phyloP scores from a whole-genome alignment of 1,140 invertebrate genomes.

The Solenopsis fugax region DNA sequence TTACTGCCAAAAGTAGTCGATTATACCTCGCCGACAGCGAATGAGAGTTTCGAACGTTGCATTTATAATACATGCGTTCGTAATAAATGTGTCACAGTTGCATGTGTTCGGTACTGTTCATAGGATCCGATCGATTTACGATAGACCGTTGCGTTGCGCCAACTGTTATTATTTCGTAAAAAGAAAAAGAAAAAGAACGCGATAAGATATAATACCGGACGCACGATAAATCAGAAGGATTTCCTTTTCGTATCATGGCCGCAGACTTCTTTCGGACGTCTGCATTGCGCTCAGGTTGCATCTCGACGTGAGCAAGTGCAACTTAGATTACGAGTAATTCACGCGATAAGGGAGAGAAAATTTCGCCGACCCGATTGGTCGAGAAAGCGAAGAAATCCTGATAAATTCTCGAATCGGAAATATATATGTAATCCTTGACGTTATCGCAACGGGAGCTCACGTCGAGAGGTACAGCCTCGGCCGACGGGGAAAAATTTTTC shows the following conservation, averaged over 20 bases:
- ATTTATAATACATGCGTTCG: conserved; percentile 1
- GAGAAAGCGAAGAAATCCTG: not conserved
- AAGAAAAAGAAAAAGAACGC: not conserved
- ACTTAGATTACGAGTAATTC: not conserved
- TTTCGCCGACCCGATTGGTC: conserved; percentile 10
- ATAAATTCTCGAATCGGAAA: conserved; percentile 2
- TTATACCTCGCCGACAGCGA: conserved; percentile 34
- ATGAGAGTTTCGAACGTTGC: conserved; percentile 25
- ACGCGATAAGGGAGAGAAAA: not conserved
- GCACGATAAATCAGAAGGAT: not conserved
- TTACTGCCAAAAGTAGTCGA: conserved; percentile 61
- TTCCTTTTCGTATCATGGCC: conserved; percentile 55
- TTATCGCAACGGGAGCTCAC: not conserved
- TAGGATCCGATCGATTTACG: conserved; percentile 12
- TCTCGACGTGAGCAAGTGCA: not conserved
- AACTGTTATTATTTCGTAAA: conserved; percentile 6
- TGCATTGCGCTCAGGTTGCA: conserved; percentile 40
- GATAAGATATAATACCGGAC: not conserved
- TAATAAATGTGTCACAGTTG: conserved; percentile 3
- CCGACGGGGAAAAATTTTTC: not conserved
- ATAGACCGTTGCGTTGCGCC: not conserved
- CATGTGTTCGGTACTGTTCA: conserved; percentile 12
- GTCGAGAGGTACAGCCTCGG: conserved; percentile 28
- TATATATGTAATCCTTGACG: not conserved
- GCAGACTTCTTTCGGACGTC: conserved; percentile 40